A percentile compares a stretch with the other conserved stretches of the same genome.
phyloP scores from a whole-genome alignment of 2,797 vertebrate species.

The Oreortyx pictus region DNA sequence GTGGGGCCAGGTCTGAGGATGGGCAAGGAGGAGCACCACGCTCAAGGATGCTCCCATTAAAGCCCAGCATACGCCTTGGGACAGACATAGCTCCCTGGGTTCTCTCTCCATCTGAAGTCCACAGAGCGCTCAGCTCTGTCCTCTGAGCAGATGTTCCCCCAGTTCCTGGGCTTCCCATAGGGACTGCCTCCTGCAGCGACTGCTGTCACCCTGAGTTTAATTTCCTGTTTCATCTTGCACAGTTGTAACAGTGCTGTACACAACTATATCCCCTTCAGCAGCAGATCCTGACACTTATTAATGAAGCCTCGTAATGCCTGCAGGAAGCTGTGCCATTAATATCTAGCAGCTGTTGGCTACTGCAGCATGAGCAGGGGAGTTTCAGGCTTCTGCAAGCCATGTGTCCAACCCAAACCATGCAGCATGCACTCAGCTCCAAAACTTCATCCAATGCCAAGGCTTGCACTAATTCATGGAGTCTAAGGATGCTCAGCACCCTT shows the following conservation, averaged over 20 bases:
- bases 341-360: background rate
- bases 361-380: accelerated
- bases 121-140: accelerated
- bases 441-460: no score
- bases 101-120: background rate
- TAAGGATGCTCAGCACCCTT: background rate
- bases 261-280: background rate
- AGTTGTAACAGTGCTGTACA: accelerated
- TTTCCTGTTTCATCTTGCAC: background rate
- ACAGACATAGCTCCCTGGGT: accelerated
- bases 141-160: accelerated
- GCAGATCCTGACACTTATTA: accelerated
- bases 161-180: no score
- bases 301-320: accelerated
- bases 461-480: background rate
- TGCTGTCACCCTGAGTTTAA: accelerated
- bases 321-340: accelerated
- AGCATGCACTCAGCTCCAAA: accelerated
- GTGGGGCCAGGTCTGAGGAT: background rate
- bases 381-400: accelerated
- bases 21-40: background rate
- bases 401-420: accelerated
- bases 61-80: accelerated
- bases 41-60: no score
- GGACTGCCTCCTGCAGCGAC: background rate